A percentile compares a stretch with the other conserved stretches of the same genome.
These are phyloP conservation scores for Dendrocincla tyrannina DNA, from an alignment of 2,797 vertebrate genomes.

Conservation along the genomic window DNA sequence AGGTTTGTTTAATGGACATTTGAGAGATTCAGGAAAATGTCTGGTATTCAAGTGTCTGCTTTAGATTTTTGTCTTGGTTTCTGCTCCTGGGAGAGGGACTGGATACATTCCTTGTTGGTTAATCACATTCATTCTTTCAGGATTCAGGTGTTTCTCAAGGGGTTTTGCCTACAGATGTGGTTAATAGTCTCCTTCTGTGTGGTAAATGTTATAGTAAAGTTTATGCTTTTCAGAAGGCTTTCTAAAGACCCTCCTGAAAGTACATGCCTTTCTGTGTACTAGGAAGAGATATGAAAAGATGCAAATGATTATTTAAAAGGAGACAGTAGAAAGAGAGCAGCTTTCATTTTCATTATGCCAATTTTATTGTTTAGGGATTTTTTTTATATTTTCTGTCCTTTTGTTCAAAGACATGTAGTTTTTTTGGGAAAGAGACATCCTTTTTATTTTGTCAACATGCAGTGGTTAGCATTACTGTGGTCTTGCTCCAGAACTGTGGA, in stretches of 20 bases:
- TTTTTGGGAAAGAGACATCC: background rate
- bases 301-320: background rate
- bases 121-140: background rate
- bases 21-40: background rate
- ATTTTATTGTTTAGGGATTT: accelerated
- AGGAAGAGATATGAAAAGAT: background rate
- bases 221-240: background rate
- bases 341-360: background rate
- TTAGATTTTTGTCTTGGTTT: background rate
- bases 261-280: background rate
- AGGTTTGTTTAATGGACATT: background rate
- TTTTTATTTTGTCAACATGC: background rate
- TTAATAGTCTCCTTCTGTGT: background rate
- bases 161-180: background rate
- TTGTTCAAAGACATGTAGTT: background rate
- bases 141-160: background rate
- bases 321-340: background rate
- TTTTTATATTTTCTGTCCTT: background rate
- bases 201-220: background rate
- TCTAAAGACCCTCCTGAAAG: background rate
- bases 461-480: background rate
- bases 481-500: background rate
- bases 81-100: background rate
- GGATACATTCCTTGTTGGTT: background rate
- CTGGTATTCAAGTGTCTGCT: background rate